Conservation (phyloP, 2,113 vertebrate genomes). For the Mohoua ochrocephala region DNA sequence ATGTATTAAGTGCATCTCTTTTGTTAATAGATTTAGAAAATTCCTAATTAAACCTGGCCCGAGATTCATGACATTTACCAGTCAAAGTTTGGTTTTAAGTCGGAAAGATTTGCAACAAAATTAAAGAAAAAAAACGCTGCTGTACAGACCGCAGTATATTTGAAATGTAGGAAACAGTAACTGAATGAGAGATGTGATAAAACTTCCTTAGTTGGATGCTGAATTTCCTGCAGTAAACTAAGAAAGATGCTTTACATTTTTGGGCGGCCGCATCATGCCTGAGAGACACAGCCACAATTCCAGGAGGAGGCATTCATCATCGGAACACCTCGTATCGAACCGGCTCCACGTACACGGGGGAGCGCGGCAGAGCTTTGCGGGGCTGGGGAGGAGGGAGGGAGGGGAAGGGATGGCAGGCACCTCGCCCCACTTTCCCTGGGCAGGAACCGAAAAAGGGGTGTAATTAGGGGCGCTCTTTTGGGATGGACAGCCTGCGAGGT, state of each 20-base stretch:
- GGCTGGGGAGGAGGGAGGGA: not conserved
- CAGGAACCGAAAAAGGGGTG: not conserved
- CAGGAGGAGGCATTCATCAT: conserved; percentile 20
- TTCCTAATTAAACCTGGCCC: conserved; percentile 46
- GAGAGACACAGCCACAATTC: conserved; percentile 33
- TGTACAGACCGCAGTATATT: conserved; percentile 14
- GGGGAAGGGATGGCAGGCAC: not conserved
- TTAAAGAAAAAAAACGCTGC: conserved; percentile 42
- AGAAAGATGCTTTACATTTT: conserved; percentile 60
- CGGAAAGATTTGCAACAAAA: conserved; percentile 47
- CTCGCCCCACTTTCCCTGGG: not conserved
- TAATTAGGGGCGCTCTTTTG: not conserved
- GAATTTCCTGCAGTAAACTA: conserved; percentile 56
- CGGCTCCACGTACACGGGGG: fast-evolving
- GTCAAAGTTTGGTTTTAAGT: conserved; percentile 39
- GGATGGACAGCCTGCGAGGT: not conserved
- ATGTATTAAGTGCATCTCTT: conserved; percentile 61
- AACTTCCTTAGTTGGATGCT: conserved; percentile 58
- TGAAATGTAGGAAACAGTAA: conserved; percentile 63
- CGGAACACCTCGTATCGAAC: not conserved
- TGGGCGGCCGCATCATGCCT: not conserved
- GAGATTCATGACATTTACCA: conserved; percentile 50
- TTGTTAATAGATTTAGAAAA: conserved; percentile 62
- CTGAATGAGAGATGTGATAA: conserved; percentile 64
- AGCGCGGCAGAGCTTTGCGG: not conserved